phyloP scores from a whole-genome alignment of 2,888 invertebrate species.

The Thymelicus sylvestris region DNA sequence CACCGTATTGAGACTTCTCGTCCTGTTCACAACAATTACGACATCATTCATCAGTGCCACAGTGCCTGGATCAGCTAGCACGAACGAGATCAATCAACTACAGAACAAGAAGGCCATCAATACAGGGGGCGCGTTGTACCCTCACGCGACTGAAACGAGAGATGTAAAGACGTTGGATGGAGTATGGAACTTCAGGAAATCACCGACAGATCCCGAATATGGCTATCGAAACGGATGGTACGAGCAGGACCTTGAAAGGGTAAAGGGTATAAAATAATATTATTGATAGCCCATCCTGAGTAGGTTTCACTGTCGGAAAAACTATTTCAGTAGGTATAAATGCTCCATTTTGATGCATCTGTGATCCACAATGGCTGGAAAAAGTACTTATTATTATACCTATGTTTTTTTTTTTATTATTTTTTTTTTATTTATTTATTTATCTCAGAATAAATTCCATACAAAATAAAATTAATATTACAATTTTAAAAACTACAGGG shows the following conservation, averaged over 20 bases:
- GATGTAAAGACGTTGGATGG: constrained; percentile 93
- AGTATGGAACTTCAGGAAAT: constrained; percentile 95
- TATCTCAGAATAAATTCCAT: no score
- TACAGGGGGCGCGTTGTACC: constrained; percentile 86
- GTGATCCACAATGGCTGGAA: no score
- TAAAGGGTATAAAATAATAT: constrained; percentile 51
- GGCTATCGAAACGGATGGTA: constrained; percentile 93
- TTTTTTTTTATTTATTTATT: no score
- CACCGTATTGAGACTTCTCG: constrained; percentile 47
- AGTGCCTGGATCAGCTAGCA: constrained; percentile 60
- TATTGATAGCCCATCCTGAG: no score
- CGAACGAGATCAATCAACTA: constrained; percentile 65
- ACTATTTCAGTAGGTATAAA: no score
- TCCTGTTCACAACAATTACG: constrained; percentile 50
- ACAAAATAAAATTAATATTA: no score
- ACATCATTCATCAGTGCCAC: constrained; percentile 56
- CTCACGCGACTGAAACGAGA: constrained; percentile 92
- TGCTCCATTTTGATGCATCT: no score
- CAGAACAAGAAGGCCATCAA: constrained; percentile 51
- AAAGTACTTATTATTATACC: no score
- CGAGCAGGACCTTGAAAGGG: constrained; percentile 88
- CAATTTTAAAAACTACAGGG: no score
- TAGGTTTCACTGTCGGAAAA: no score
- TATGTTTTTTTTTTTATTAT: no score
- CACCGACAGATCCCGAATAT: constrained; percentile 87